Percentiles rank a stretch among this genome's conserved stretches.
These are phyloP conservation scores for Mycetomoellerius zeteki DNA, from an alignment of 1,140 invertebrate species.

Conservation along the genomic window DNA sequence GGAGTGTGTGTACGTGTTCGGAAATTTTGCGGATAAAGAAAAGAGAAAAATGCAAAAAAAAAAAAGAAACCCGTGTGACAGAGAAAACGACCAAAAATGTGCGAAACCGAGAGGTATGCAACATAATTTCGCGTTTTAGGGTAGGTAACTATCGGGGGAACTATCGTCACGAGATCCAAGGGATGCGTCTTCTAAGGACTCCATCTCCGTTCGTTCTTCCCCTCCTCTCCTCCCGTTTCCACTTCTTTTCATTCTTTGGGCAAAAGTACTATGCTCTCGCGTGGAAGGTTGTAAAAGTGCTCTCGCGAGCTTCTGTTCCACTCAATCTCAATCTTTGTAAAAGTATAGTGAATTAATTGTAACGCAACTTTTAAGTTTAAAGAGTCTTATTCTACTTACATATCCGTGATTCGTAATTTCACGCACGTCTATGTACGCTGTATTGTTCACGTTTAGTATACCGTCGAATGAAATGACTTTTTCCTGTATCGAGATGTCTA, in stretches of 20 bases:
- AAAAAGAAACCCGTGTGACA: slow-evolving; percentile 15
- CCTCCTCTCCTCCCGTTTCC: background rate
- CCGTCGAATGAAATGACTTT: slow-evolving; percentile 32
- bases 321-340: slow-evolving; percentile 29
- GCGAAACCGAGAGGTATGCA: slow-evolving; percentile 18
- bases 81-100: slow-evolving; percentile 54
- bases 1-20: slow-evolving; percentile 55
- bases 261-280: slow-evolving; percentile 50
- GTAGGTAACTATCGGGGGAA: slow-evolving; percentile 25
- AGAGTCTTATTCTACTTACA: slow-evolving; percentile 45
- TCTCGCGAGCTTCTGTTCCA: slow-evolving; percentile 21
- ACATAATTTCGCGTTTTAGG: slow-evolving; percentile 43
- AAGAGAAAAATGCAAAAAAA: slow-evolving; percentile 46
- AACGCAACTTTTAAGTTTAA: slow-evolving; percentile 34
- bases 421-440: background rate
- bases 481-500: background rate
- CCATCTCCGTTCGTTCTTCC: slow-evolving; percentile 41
- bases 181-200: slow-evolving; percentile 22
- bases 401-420: slow-evolving; percentile 39
- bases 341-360: slow-evolving; percentile 5
- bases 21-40: slow-evolving; percentile 30
- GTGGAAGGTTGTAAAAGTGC: slow-evolving; percentile 34
- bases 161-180: slow-evolving; percentile 20
- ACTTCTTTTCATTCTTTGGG: slow-evolving; percentile 48
- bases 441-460: slow-evolving; percentile 6